phyloP scores from a whole-genome alignment of 2,888 invertebrate species.

The Seira sanloemensis region DNA sequence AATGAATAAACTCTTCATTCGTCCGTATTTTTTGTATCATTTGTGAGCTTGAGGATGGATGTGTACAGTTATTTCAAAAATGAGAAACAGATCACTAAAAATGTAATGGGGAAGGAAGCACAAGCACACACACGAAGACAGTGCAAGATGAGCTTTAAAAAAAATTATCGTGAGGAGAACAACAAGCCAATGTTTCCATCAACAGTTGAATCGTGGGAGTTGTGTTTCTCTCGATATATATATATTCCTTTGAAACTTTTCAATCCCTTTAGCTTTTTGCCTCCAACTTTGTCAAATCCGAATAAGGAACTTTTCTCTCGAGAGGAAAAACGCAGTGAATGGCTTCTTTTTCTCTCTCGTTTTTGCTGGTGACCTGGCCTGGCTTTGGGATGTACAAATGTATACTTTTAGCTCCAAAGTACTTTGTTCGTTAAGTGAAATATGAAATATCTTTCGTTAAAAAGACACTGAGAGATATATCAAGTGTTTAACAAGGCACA shows the following conservation, averaged over 20 bases:
- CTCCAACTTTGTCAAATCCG: conserved; percentile 40
- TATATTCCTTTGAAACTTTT: no score
- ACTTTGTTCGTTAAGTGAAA: conserved; percentile 4
- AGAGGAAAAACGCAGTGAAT: conserved; percentile 12
- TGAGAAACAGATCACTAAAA: conserved; percentile 43
- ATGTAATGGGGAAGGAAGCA: not conserved
- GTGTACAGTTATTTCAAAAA: conserved; percentile 41
- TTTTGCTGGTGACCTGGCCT: not conserved
- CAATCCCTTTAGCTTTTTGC: conserved; percentile 13
- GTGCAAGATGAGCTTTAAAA: conserved; percentile 4
- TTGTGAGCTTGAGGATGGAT: not conserved
- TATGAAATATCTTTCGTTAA: conserved; percentile 1
- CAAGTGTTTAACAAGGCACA: conserved; percentile 41
- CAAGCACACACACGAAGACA: conserved; percentile 56
- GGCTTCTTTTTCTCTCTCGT: conserved; percentile 8
- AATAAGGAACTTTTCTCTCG: conserved; percentile 45
- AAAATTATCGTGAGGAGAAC: conserved; percentile 34
- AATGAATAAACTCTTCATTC: conserved; percentile 1
- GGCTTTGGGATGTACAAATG: not conserved
- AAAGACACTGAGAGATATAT: conserved; percentile 27
- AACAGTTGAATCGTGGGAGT: conserved; percentile 22
- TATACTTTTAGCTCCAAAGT: no score
- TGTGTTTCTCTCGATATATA: conserved; percentile 31
- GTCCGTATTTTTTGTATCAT: not conserved
- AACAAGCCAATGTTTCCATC: conserved; percentile 35